phyloP scores from a whole-genome alignment of 2,113 vertebrate species.

The Eulemur macaco region DNA sequence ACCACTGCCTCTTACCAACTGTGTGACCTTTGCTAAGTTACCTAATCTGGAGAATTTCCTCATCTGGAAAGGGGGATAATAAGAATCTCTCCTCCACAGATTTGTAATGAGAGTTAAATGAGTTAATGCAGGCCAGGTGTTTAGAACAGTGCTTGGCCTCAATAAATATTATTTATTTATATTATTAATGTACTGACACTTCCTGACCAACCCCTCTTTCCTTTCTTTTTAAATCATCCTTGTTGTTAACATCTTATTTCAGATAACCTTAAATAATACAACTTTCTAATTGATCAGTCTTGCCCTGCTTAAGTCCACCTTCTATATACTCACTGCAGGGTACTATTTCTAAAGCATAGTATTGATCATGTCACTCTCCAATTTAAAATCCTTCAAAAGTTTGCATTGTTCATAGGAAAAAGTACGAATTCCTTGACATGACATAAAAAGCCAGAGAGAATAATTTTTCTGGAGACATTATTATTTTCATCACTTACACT shows the following conservation, averaged over 20 bases:
- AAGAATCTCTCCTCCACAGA: neutral
- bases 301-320: neutral
- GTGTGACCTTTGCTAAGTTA: neutral
- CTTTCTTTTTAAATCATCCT: neutral
- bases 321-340: neutral
- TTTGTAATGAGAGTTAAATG: neutral
- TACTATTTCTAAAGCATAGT: neutral
- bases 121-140: neutral
- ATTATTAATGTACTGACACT: neutral
- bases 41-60: neutral
- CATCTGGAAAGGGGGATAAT: neutral
- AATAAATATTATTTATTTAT: neutral
- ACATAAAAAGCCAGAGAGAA: neutral
- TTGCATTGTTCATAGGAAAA: neutral
- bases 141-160: neutral
- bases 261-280: neutral
- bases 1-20: neutral
- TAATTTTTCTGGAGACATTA: slow-evolving; percentile 6
- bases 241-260: neutral
- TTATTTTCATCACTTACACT: neutral
- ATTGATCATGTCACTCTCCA: neutral
- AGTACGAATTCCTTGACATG: neutral
- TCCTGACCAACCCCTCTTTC: neutral
- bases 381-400: slow-evolving; percentile 18
- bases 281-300: neutral